Percentiles rank a stretch among this genome's conserved stretches.
These are phyloP conservation scores for Todiramphus saurophagus DNA, from an alignment of 2,113 vertebrate species.

Conservation along the genomic window DNA sequence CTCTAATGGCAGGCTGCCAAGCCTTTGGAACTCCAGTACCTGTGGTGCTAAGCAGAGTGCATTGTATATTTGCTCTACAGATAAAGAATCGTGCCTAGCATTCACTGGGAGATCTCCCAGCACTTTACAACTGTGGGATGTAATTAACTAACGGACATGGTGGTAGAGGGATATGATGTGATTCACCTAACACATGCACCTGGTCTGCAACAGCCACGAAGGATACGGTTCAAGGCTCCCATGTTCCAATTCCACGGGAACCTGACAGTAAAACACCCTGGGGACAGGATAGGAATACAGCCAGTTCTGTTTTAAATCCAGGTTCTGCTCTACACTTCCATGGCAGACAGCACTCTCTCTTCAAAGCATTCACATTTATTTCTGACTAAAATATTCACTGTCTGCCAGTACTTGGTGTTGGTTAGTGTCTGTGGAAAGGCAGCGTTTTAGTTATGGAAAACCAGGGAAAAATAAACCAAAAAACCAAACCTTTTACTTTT, in stretches of 20 bases:
- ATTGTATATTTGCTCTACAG: not conserved
- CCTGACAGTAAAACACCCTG: not conserved
- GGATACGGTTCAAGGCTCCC: not conserved
- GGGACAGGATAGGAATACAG: not conserved
- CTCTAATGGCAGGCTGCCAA: not conserved
- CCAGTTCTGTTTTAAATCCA: not conserved
- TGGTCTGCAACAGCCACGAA: not conserved
- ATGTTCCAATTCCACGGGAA: not conserved
- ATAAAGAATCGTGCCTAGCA: not conserved
- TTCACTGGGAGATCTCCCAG: not conserved
- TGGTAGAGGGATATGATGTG: not conserved
- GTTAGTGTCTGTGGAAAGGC: not conserved
- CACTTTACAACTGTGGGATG: not conserved
- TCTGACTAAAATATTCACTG: not conserved
- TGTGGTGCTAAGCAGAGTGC: not conserved
- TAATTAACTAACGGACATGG: not conserved
- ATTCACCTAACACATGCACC: not conserved
- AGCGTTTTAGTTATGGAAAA: not conserved
- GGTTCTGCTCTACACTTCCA: not conserved
- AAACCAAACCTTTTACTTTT: not conserved
- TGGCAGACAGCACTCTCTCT: not conserved
- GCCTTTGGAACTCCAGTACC: not conserved
- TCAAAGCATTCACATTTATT: not conserved
- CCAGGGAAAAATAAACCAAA: accelerated
- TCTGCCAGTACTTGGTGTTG: not conserved